Conservation (phyloP, 2,888 invertebrate species). For the Rotaria sp. region DNA sequence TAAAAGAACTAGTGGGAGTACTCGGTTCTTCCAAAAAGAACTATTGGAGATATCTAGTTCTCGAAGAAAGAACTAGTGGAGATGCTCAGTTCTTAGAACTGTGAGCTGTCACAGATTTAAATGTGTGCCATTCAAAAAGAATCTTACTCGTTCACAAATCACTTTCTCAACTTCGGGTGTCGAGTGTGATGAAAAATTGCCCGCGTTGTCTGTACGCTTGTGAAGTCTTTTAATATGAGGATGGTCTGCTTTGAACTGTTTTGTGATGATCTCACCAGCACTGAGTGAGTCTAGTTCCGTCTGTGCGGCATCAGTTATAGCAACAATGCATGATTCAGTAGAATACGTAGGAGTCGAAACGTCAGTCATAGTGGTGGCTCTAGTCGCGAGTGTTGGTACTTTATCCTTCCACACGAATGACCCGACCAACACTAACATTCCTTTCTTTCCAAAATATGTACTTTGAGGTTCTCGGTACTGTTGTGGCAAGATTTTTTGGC, state of each 20-base stretch:
- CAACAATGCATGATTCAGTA: not conserved
- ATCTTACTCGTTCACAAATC: not conserved
- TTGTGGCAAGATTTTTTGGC: not conserved
- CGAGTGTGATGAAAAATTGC: not conserved
- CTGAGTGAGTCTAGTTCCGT: not conserved
- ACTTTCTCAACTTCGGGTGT: not conserved
- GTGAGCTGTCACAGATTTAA: no score
- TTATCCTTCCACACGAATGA: not conserved
- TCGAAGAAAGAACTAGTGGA: no score
- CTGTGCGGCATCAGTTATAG: not conserved
- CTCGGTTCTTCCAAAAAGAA: no score
- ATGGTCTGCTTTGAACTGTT: not conserved
- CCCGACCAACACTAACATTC: not conserved
- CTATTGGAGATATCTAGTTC: no score
- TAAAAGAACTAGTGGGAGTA: no score
- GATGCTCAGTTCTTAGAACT: no score
- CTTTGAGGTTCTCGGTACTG: not conserved
- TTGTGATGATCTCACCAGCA: not conserved
- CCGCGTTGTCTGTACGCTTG: not conserved
- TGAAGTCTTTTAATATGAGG: not conserved
- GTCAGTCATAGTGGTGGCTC: not conserved
- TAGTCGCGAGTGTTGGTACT: not conserved
- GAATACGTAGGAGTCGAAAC: not conserved
- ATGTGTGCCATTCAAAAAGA: no score
- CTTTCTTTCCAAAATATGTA: not conserved